A percentile compares a stretch with the other conserved stretches of the same genome.
Conservation (phyloP, 2,888 invertebrate species). For the Ormyrus pomaceus region DNA sequence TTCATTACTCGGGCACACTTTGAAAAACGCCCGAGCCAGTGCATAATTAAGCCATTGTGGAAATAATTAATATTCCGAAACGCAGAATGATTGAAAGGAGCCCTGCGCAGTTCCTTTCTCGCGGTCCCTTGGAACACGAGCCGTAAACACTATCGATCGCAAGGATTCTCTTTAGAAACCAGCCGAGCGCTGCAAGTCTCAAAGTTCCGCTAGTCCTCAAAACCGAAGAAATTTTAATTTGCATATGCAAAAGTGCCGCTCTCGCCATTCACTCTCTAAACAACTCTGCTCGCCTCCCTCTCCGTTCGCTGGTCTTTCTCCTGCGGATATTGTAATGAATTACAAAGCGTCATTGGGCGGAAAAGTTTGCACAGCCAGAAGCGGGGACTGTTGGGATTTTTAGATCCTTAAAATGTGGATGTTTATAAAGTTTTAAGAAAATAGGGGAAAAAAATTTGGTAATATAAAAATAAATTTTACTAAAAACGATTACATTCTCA, state of each 20-base stretch:
- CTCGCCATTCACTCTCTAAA: background rate
- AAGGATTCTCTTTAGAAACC: slow-evolving; percentile 11
- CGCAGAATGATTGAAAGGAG: slow-evolving; percentile 1
- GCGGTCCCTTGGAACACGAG: background rate
- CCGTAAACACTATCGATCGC: slow-evolving; percentile 16
- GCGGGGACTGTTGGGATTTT: no score
- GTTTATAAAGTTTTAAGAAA: no score
- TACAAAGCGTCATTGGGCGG: no score
- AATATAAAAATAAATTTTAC: no score
- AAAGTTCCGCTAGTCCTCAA: slow-evolving; percentile 1
- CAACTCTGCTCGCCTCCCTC: background rate
- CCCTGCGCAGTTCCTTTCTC: no score
- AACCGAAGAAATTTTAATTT: slow-evolving; percentile 29
- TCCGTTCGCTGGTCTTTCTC: background rate
- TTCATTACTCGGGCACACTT: background rate
- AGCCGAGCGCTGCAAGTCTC: slow-evolving; percentile 4
- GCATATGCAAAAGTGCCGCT: slow-evolving; percentile 8
- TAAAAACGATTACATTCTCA: no score
- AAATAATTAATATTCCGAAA: background rate
- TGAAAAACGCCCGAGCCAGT: background rate
- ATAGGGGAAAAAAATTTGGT: no score
- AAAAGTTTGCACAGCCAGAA: no score
- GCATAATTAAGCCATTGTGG: no score
- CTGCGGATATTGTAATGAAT: background rate
- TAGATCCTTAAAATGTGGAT: no score